These are phyloP conservation scores for Vireo altiloquus DNA, from an alignment of 2,113 vertebrate genomes.

Conservation along the genomic window DNA sequence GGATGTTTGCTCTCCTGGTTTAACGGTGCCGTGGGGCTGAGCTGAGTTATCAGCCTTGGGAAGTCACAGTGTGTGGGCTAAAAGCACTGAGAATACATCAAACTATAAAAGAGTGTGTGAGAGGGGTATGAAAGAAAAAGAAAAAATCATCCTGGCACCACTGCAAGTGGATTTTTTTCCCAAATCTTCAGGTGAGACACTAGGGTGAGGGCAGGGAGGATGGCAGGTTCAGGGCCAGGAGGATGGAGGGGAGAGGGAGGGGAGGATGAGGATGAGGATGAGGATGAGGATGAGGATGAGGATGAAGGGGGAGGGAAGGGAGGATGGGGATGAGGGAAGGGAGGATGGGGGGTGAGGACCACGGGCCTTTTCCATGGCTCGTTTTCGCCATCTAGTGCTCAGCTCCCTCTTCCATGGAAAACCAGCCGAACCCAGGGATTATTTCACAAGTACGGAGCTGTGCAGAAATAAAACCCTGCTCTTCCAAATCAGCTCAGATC, in stretches of 20 bases:
- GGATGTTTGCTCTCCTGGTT: too few species aligned
- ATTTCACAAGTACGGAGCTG: fast-evolving
- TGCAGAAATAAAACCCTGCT: not conserved
- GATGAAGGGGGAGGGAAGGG: not conserved
- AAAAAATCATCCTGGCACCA: too few species aligned
- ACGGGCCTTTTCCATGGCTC: not conserved
- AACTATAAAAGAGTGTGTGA: too few species aligned
- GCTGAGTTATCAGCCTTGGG: too few species aligned
- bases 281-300: too few species aligned
- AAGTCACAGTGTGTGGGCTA: too few species aligned
- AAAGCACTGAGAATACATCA: too few species aligned
- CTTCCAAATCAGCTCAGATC: not conserved
- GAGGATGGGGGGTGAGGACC: not conserved
- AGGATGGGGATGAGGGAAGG: not conserved
- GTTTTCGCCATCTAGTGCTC: constrained; percentile 32
- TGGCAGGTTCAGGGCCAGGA: too few species aligned
- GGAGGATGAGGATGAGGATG: not conserved
- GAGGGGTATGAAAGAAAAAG: too few species aligned
- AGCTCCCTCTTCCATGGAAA: not conserved
- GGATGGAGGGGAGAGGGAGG: not conserved
- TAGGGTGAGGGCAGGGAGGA: not conserved
- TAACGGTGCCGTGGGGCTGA: too few species aligned
- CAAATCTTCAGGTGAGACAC: not conserved
- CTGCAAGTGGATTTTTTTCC: not conserved
- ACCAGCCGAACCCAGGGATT: fast-evolving